phyloP scores from a whole-genome alignment of 1,140 invertebrate genomes.

The Trachymyrmex cornetzi region DNA sequence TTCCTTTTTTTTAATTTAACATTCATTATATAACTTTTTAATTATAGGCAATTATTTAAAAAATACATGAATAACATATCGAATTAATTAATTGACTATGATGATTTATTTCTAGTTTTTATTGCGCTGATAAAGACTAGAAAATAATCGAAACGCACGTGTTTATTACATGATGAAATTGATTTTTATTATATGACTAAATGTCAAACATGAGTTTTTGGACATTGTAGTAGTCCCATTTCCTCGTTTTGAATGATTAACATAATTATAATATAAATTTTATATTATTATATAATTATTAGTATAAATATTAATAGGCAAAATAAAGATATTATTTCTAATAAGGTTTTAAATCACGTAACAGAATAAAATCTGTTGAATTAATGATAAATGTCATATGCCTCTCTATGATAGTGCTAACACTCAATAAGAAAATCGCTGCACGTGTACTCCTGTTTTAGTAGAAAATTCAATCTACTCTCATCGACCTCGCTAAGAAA shows the following conservation, averaged over 20 bases:
- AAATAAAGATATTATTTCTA: background rate
- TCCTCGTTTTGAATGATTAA: background rate
- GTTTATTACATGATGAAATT: too few species aligned
- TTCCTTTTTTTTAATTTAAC: background rate
- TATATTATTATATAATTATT: too few species aligned
- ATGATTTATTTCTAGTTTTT: too few species aligned
- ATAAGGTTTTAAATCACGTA: background rate
- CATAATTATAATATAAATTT: conserved; percentile 12
- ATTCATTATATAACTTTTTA: background rate
- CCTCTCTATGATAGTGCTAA: background rate
- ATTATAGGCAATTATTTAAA: background rate
- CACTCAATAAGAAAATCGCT: conserved; percentile 60
- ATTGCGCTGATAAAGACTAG: too few species aligned
- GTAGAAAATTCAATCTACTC: conserved; percentile 74
- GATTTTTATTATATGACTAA: too few species aligned
- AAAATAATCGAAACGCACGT: too few species aligned
- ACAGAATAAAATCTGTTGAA: background rate
- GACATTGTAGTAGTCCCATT: too few species aligned
- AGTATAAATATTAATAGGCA: background rate
- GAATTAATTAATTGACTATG: too few species aligned
- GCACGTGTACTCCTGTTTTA: conserved; percentile 61
- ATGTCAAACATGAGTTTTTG: too few species aligned
- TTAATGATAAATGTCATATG: background rate
- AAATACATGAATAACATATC: background rate
- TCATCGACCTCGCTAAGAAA: conserved; percentile 37